phyloP scores from a whole-genome alignment of 2,797 vertebrate genomes.

The Gephyroberyx darwinii region DNA sequence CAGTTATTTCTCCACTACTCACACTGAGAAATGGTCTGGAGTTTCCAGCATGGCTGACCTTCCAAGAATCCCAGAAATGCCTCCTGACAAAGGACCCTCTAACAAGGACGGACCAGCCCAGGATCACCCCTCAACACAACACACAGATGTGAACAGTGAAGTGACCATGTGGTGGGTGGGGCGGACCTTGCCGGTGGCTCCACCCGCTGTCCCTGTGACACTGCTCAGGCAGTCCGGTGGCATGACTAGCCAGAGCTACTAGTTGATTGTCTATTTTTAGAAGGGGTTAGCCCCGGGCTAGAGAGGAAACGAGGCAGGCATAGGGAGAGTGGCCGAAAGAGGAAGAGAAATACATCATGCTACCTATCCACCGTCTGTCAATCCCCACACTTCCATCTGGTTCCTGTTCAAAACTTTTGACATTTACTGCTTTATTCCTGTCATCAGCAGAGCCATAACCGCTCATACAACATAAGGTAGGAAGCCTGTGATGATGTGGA shows the following conservation, averaged over 20 bases:
- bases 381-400: not conserved
- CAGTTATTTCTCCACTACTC: slow-evolving; percentile 68
- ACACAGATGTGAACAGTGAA: slow-evolving; percentile 17
- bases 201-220: slow-evolving; percentile 31
- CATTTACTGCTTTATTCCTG: not conserved
- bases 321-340: not conserved
- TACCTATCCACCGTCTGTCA: not conserved
- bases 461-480: not conserved
- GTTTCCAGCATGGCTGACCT: slow-evolving; percentile 51
- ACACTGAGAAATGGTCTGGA: slow-evolving; percentile 37
- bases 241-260: slow-evolving; percentile 1
- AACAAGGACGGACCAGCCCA: slow-evolving; percentile 15
- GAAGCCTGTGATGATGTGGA: slow-evolving; percentile 36
- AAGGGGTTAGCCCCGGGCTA: slow-evolving; percentile 7
- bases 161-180: slow-evolving; percentile 1
- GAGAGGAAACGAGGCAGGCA: not conserved
- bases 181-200: slow-evolving; percentile 2
- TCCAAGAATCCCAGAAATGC: slow-evolving; percentile 47
- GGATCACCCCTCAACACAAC: not conserved
- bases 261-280: slow-evolving; percentile 50
- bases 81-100: slow-evolving; percentile 15
- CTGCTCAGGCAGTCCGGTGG: not conserved
- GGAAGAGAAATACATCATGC: not conserved
- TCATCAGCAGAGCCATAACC: not conserved
- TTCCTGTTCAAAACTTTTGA: slow-evolving; percentile 15